phyloP scores from a whole-genome alignment of 1,140 invertebrate genomes.

The Pomacea maculata region DNA sequence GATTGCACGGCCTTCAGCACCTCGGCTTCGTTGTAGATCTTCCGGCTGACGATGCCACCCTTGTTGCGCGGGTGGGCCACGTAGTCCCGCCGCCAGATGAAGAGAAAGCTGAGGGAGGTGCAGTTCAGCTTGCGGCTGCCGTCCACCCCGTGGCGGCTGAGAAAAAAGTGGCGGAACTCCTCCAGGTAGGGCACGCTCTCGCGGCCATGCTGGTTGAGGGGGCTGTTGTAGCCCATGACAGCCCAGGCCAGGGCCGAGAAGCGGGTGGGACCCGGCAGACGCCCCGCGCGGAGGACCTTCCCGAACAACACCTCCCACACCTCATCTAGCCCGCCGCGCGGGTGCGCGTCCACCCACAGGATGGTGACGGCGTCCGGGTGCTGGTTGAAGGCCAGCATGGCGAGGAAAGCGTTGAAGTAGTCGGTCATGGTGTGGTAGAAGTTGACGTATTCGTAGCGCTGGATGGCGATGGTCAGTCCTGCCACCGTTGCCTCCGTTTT shows the following conservation, averaged over 20 bases:
- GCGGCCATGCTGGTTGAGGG: slow-evolving; percentile 42
- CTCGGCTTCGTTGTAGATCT: slow-evolving; percentile 55
- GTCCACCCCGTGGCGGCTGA: slow-evolving; percentile 31
- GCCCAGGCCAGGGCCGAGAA: slow-evolving; percentile 53
- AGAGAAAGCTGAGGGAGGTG: slow-evolving; percentile 41
- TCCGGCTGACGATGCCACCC: slow-evolving; percentile 46
- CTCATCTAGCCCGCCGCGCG: slow-evolving; percentile 49
- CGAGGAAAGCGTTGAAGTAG: slow-evolving; percentile 60
- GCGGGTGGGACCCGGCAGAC: slow-evolving; percentile 20
- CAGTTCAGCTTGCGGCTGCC: slow-evolving; percentile 38
- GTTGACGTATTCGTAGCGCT: slow-evolving; percentile 62
- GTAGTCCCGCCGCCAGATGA: slow-evolving; percentile 59
- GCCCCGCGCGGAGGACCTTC: slow-evolving; percentile 27
- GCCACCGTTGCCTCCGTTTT: not conserved
- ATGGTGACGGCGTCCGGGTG: slow-evolving; percentile 43
- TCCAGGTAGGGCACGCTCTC: slow-evolving; percentile 49
- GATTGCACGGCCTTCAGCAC: slow-evolving; percentile 32
- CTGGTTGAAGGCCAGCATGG: slow-evolving; percentile 50
- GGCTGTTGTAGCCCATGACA: slow-evolving; percentile 56
- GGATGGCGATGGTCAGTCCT: slow-evolving; percentile 45
- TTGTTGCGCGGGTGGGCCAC: slow-evolving; percentile 56
- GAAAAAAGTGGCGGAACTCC: slow-evolving; percentile 57
- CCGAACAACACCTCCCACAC: slow-evolving; percentile 55
- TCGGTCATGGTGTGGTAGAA: slow-evolving; percentile 64
- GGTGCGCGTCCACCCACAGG: slow-evolving; percentile 55